Conservation (phyloP, 1,140 invertebrate genomes). For the Panagrolaimus sp. region DNA sequence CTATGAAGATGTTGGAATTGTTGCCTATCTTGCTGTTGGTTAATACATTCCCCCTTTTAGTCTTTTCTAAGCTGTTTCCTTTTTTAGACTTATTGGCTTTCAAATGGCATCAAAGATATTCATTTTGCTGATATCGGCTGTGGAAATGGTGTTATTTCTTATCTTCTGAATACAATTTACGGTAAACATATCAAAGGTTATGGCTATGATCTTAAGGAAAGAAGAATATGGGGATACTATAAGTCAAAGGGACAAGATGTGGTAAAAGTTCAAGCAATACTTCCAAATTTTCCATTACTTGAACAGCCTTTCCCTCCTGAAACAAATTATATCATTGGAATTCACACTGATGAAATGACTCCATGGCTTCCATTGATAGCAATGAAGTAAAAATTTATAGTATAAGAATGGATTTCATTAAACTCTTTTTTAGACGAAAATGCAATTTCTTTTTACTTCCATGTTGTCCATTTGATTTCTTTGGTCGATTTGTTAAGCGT, state of each 20-base stretch:
- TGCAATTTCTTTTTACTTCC: slow-evolving; percentile 80
- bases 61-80: neutral
- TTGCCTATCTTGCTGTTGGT: slow-evolving; percentile 2
- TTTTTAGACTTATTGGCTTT: slow-evolving; percentile 2
- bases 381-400: neutral
- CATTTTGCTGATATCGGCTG: slow-evolving; percentile 7
- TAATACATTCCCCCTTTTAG: neutral
- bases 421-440: slow-evolving; percentile 21
- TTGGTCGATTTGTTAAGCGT: slow-evolving; percentile 73
- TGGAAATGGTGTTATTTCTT: slow-evolving; percentile 3
- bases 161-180: neutral
- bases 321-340: neutral
- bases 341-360: slow-evolving; percentile 8
- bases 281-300: neutral
- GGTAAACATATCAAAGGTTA: neutral
- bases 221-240: neutral
- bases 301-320: neutral
- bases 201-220: neutral
- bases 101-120: neutral
- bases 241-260: neutral
- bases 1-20: slow-evolving; percentile 11
- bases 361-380: neutral
- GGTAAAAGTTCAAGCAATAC: neutral
- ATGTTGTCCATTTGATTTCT: slow-evolving; percentile 86
- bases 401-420: no score